These are phyloP conservation scores for Cremastobaeus sp. DNA, from an alignment of 2,888 invertebrate genomes.

Conservation along the genomic window DNA sequence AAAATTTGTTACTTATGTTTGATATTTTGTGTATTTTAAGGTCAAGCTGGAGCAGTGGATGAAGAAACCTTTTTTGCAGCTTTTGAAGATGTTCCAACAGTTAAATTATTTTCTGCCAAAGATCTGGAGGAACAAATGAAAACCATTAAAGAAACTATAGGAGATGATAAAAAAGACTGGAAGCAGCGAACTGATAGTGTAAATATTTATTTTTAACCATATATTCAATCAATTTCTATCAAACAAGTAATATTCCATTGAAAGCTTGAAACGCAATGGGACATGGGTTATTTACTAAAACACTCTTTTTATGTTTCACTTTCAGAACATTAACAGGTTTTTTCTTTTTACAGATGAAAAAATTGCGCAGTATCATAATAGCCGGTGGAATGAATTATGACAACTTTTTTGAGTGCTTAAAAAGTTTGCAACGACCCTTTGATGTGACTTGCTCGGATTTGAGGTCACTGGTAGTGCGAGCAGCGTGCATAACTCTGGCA, in stretches of 20 bases:
- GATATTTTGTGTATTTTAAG: constrained; percentile 60
- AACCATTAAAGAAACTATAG: constrained; percentile 85
- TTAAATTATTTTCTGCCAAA: constrained; percentile 89
- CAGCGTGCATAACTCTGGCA: constrained; percentile 96
- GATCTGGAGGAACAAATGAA: constrained; percentile 91
- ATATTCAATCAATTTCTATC: background rate
- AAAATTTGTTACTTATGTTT: no score
- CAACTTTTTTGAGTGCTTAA: constrained; percentile 86
- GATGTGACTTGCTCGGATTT: constrained; percentile 91
- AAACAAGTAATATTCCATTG: background rate
- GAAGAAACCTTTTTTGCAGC: constrained; percentile 91
- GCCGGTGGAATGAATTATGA: constrained; percentile 87
- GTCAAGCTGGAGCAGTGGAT: constrained; percentile 91
- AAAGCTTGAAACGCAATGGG: no score
- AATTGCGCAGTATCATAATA: constrained; percentile 88
- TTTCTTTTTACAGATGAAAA: constrained; percentile 84
- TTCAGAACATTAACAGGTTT: background rate
- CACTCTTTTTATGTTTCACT: background rate
- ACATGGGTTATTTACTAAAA: no score
- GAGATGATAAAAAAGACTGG: constrained; percentile 93
- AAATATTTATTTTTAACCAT: constrained; percentile 72
- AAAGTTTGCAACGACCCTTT: constrained; percentile 89
- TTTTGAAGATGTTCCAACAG: constrained; percentile 90
- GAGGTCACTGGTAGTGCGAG: constrained; percentile 95
- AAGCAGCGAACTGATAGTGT: constrained; percentile 95